Conservation (phyloP, 1,140 invertebrate species). For the Solen grandis region DNA sequence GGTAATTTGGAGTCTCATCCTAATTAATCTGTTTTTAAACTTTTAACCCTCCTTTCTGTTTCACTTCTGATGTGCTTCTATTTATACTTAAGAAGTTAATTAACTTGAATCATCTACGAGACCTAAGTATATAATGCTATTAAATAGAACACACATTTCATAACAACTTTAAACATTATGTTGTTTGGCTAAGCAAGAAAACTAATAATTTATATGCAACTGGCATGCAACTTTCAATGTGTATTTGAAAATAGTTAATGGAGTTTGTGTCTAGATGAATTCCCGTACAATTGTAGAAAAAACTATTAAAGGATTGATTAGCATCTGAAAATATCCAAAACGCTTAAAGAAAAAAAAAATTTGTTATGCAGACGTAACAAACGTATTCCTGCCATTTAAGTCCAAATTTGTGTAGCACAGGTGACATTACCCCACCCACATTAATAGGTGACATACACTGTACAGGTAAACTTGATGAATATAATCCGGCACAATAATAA, state of each 20-base stretch:
- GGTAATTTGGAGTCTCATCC: no score
- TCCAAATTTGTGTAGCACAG: background rate
- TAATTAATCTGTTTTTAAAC: no score
- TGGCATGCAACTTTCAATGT: background rate
- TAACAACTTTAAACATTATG: no score
- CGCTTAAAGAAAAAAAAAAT: background rate
- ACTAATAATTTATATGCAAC: background rate
- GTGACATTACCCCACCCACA: background rate
- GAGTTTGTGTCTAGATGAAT: background rate
- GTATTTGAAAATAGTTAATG: background rate
- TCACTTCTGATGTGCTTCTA: no score
- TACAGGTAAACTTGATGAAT: background rate
- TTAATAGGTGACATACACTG: background rate
- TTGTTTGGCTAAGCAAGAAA: no score
- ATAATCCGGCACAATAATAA: background rate
- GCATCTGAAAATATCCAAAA: background rate
- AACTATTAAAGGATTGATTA: background rate
- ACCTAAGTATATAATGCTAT: no score
- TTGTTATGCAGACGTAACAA: background rate
- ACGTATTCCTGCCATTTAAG: no score
- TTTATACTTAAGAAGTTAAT: no score
- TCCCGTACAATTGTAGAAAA: background rate
- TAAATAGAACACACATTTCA: no score
- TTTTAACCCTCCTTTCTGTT: no score
- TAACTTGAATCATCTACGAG: no score